Conservation (phyloP, 2,797 vertebrate species). For the Pyrocephalus nanus region DNA sequence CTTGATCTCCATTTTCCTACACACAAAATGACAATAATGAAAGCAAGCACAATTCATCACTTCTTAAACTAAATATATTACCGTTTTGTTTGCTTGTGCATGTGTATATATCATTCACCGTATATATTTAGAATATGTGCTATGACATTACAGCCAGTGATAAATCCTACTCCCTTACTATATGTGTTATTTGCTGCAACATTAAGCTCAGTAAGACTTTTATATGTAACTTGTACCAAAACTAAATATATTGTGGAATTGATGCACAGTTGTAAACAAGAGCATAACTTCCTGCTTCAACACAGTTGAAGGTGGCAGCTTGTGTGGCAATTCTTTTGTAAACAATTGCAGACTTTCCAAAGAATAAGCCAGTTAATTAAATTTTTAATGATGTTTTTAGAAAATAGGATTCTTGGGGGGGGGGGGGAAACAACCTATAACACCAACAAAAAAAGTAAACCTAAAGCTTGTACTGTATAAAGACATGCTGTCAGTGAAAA, state of each 20-base stretch:
- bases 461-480: not conserved
- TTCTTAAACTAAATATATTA: slow-evolving; percentile 67
- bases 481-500: not conserved
- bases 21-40: slow-evolving; percentile 61
- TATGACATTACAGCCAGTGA: slow-evolving; percentile 35
- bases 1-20: slow-evolving; percentile 51
- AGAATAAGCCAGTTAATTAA: slow-evolving; percentile 45
- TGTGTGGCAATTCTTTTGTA: slow-evolving; percentile 47
- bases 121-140: slow-evolving; percentile 50
- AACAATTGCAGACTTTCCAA: slow-evolving; percentile 56
- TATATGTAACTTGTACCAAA: slow-evolving; percentile 66
- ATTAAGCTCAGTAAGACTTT: slow-evolving; percentile 70
- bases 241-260: slow-evolving; percentile 63
- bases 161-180: slow-evolving; percentile 69
- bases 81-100: slow-evolving; percentile 42
- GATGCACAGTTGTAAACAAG: slow-evolving; percentile 65
- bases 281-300: slow-evolving; percentile 39
- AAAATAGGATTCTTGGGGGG: not conserved
- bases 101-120: slow-evolving; percentile 16
- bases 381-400: slow-evolving; percentile 49
- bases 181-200: slow-evolving; percentile 69
- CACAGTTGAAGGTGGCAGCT: slow-evolving; percentile 37
- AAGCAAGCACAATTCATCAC: slow-evolving; percentile 61
- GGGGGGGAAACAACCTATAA: fast-evolving
- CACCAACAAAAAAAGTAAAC: not conserved